Evolutionary conservation across 2,888 invertebrate genomes (phyloP), one percentile per base, ranked within the genome.

Genomic region (Andrena trimmerana): DNA sequence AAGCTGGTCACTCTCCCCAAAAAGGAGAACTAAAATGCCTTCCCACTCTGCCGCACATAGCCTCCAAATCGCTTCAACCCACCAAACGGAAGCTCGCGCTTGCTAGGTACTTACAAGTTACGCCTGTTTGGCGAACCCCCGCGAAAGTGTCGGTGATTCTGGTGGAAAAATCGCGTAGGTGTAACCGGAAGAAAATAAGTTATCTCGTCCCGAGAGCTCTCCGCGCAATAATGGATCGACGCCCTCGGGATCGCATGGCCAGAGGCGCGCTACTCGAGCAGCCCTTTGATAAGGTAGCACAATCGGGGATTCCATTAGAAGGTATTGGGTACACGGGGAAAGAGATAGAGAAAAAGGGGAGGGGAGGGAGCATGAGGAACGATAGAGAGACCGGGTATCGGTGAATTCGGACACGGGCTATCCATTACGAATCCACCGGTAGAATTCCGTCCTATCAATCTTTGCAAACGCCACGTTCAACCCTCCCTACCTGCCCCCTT

Each of bases 271-370:
- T 84, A 85, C 84, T 83, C 86, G 84, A 78, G 80, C 86, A 78
- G 80, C 85, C 86, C 86, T 90, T 90, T 90, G 90, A 90, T 90
- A 91, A 90, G 88, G 86, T 27, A 88, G 87, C 86, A 92, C 92
- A 92, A 92, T 92, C 90, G 92, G 82, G 85, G 86, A 90, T 90
- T 90, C 92, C 92, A 92, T 92, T 92, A 92, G 92, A 90, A 89
- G 91, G 88, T 89, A 88, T 90, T 87, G 88, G 84, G 83, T 83
- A 87, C 84, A 83, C 69, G 75, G 78, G 57, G 65, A 67, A 68
- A 76, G 76, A 68, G 81, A 73, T 78, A 73, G 78, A 77, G 85
- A 57, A 54, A 66, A 36, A 10, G 36, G 36, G 36, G 66, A 27
- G 52, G 50, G 24, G 33, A 50, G 57, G 66, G 52, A 65, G 71